Percentiles rank a stretch among this genome's conserved stretches.
These are phyloP conservation scores for Galerucella pusilla DNA, from an alignment of 2,888 invertebrate genomes.

Conservation along the genomic window DNA sequence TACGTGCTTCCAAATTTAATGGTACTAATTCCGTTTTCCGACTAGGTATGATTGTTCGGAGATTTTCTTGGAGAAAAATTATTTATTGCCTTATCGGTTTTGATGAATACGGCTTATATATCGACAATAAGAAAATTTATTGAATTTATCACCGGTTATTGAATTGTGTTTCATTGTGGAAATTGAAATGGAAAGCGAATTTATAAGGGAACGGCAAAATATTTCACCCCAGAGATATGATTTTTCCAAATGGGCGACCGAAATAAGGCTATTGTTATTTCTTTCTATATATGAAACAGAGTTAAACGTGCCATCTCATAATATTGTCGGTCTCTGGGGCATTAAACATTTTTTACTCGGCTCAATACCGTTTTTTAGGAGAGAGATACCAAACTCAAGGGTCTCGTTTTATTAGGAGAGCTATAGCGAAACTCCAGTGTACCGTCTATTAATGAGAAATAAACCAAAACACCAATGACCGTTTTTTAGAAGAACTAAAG, in stretches of 20 bases:
- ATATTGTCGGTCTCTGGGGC: neutral
- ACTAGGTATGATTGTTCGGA: slow-evolving; percentile 48
- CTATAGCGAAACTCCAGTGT: no score
- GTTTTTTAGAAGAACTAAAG: no score
- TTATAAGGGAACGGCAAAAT: slow-evolving; percentile 31
- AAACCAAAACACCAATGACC: no score
- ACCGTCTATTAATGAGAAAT: no score
- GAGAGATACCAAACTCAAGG: no score
- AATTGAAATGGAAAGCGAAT: slow-evolving; percentile 35
- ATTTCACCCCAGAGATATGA: slow-evolving; percentile 35
- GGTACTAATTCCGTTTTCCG: slow-evolving; percentile 47
- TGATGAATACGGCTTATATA: slow-evolving; percentile 36
- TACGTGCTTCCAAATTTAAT: slow-evolving; percentile 55
- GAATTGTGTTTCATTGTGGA: slow-evolving; percentile 36
- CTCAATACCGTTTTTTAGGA: no score
- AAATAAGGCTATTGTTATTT: slow-evolving; percentile 33
- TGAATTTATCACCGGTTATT: slow-evolving; percentile 37
- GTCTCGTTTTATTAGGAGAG: no score
- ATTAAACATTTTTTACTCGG: neutral
- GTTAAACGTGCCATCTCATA: neutral
- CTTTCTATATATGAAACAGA: neutral
- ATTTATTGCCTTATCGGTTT: slow-evolving; percentile 46
- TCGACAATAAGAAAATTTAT: slow-evolving; percentile 38
- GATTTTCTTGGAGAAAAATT: slow-evolving; percentile 45
- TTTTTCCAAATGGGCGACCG: slow-evolving; percentile 32